phyloP scores from a whole-genome alignment of 2,888 invertebrate genomes.

The Meloe dianella region DNA sequence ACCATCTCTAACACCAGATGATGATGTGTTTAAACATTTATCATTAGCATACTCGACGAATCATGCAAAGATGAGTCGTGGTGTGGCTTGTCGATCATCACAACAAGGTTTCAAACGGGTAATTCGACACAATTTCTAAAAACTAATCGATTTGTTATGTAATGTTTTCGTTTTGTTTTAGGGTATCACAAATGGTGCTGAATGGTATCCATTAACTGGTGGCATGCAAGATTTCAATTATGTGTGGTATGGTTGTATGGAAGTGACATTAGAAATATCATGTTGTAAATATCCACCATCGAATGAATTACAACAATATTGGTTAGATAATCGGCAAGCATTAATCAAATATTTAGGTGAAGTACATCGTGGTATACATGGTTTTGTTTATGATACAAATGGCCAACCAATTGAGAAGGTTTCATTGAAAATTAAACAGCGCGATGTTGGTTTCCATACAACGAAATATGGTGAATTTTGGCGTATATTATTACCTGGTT shows the following conservation, averaged over 20 bases:
- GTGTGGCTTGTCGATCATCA: slow-evolving; percentile 80
- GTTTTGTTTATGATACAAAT: slow-evolving; percentile 80
- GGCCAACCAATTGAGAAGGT: slow-evolving; percentile 82
- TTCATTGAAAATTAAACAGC: slow-evolving; percentile 76
- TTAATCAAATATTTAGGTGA: slow-evolving; percentile 84
- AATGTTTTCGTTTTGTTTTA: no score
- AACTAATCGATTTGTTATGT: no score
- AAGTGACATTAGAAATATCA: slow-evolving; percentile 91
- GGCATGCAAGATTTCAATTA: slow-evolving; percentile 97
- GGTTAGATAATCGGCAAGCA: slow-evolving; percentile 88
- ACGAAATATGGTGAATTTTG: slow-evolving; percentile 95
- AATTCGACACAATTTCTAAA: no score
- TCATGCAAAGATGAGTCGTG: slow-evolving; percentile 88
- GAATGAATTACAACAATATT: slow-evolving; percentile 79
- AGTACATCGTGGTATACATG: slow-evolving; percentile 87
- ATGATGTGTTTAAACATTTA: slow-evolving; percentile 88
- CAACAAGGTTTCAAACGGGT: slow-evolving; percentile 74
- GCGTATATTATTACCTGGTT: slow-evolving; percentile 87
- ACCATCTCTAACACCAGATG: slow-evolving; percentile 87
- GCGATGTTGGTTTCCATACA: slow-evolving; percentile 84
- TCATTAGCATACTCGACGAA: slow-evolving; percentile 84
- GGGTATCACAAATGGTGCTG: slow-evolving; percentile 94
- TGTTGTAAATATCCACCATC: slow-evolving; percentile 93
- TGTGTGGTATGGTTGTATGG: slow-evolving; percentile 92
- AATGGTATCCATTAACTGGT: slow-evolving; percentile 90